These are phyloP conservation scores for Microplitis deprimator DNA, from an alignment of 2,888 invertebrate genomes.

Conservation along the genomic window DNA sequence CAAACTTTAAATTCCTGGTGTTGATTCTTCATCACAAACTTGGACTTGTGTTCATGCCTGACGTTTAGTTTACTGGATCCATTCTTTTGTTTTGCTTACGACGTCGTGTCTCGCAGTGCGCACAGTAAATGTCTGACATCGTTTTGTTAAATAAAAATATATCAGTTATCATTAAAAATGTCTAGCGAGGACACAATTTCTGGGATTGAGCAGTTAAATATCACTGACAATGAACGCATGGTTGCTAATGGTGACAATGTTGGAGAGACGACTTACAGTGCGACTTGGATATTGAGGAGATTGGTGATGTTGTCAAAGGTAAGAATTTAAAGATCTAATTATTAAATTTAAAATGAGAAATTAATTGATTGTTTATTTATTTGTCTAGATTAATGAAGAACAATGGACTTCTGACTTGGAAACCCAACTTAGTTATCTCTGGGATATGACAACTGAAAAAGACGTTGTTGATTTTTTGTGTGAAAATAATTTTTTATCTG, in stretches of 20 bases:
- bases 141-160: no score
- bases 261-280: conserved; percentile 86
- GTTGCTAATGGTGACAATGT: conserved; percentile 82
- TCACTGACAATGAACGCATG: conserved; percentile 70
- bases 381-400: conserved; percentile 70
- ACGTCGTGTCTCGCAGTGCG: not conserved
- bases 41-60: not conserved
- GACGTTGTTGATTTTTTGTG: conserved; percentile 82
- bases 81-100: not conserved
- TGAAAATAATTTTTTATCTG: conserved; percentile 78
- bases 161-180: not conserved
- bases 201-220: conserved; percentile 57
- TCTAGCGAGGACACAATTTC: not conserved
- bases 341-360: not conserved
- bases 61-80: not conserved
- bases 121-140: no score
- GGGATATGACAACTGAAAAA: conserved; percentile 88
- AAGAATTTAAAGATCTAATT: not conserved
- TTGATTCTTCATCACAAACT: not conserved
- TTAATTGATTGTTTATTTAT: not conserved
- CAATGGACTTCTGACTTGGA: conserved; percentile 78
- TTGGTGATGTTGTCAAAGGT: conserved; percentile 64
- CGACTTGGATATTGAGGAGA: conserved; percentile 64
- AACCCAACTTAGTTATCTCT: conserved; percentile 82
- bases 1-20: not conserved